Evolutionary conservation across 2,888 invertebrate species (phyloP).

Genomic region (Drosophila austrosaltans): DNA sequence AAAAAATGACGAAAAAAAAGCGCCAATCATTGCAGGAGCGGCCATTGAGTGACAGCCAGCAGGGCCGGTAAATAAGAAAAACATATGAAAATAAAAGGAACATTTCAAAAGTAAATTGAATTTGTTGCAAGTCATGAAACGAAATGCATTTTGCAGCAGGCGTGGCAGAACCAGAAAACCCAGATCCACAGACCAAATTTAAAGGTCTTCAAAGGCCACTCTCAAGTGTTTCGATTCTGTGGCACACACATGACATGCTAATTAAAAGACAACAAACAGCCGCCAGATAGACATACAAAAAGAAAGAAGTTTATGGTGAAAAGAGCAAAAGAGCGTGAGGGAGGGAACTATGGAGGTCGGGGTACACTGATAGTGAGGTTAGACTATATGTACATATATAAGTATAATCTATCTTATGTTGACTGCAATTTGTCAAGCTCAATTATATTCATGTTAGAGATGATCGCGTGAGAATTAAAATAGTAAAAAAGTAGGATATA

Average conservation of each 20-base stretch:
- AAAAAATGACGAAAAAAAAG: conserved; percentile 43
- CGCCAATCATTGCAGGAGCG: conserved; percentile 78
- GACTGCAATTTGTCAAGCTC: conserved; percentile 77
- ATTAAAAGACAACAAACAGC: conserved; percentile 81
- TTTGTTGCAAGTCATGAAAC: conserved; percentile 75
- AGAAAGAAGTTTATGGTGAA: neutral
- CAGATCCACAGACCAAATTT: neutral
- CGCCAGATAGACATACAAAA: conserved; percentile 50
- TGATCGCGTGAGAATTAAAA: conserved; percentile 27
- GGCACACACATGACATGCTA: conserved; percentile 81
- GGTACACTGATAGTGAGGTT: conserved; percentile 14
- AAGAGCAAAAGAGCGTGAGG: neutral
- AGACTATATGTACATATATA: conserved; percentile 6
- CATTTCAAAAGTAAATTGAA: conserved; percentile 77
- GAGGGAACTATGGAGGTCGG: neutral
- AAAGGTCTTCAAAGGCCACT: conserved; percentile 38
- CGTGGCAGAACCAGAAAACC: conserved; percentile 31
- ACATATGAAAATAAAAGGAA: conserved; percentile 53
- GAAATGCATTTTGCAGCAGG: conserved; percentile 68
- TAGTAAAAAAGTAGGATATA: neutral
- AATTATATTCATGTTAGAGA: conserved; percentile 61
- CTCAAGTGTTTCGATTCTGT: conserved; percentile 57
- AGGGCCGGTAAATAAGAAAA: conserved; percentile 47
- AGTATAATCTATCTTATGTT: conserved; percentile 69
- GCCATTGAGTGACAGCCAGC: conserved; percentile 73